phyloP scores from a whole-genome alignment of 2,797 vertebrate genomes.

The Cheirogaleus major region DNA sequence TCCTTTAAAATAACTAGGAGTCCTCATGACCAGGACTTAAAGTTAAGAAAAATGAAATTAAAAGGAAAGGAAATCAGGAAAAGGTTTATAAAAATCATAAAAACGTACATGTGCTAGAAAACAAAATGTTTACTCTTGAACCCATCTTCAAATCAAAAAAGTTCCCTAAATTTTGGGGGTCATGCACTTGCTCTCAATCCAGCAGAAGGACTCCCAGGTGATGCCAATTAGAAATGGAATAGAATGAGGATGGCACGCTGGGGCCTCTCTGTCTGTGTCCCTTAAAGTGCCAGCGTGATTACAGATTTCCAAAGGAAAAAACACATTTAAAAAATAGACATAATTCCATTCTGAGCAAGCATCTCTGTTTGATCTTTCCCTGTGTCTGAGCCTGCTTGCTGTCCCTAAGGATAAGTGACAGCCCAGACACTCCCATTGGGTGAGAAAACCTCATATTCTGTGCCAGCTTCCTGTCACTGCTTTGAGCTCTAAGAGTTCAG shows the following conservation, averaged over 20 bases:
- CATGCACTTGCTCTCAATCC: slow-evolving; percentile 47
- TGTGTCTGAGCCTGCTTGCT: background rate
- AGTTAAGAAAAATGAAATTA: slow-evolving; percentile 73
- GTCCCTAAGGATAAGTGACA: background rate
- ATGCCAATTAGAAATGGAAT: slow-evolving; percentile 66
- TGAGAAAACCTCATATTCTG: slow-evolving; percentile 52
- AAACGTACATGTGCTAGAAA: slow-evolving; percentile 75
- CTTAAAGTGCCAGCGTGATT: background rate
- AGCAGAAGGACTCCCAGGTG: slow-evolving; percentile 16
- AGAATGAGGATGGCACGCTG: background rate
- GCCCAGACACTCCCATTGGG: background rate
- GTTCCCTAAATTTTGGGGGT: slow-evolving; percentile 72
- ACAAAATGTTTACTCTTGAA: slow-evolving; percentile 61
- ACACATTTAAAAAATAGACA: slow-evolving; percentile 36
- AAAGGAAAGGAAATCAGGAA: slow-evolving; percentile 76
- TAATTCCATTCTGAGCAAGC: background rate
- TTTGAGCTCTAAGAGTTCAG: slow-evolving; percentile 31
- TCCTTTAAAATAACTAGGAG: background rate
- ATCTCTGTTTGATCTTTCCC: background rate
- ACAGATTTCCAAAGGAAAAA: slow-evolving; percentile 48
- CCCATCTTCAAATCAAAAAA: slow-evolving; percentile 78
- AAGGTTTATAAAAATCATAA: slow-evolving; percentile 72
- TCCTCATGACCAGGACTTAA: background rate
- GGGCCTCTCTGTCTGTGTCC: background rate
- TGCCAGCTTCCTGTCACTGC: slow-evolving; percentile 89